Conservation (phyloP, 1,140 invertebrate species). For the Lucilia cuprina region DNA sequence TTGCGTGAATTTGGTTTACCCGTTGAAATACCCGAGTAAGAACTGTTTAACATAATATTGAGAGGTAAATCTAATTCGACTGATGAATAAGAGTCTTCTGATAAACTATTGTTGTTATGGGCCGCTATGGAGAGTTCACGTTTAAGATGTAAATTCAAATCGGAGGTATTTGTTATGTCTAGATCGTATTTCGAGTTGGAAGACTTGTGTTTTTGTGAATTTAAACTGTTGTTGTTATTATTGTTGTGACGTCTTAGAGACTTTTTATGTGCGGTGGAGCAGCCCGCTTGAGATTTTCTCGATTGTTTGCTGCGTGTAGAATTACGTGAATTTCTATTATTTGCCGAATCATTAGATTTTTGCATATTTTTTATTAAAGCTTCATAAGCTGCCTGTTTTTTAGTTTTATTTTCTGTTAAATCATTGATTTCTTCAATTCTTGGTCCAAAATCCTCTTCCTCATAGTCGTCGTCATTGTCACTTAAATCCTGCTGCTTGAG, state of each 20-base stretch:
- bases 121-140: constrained; percentile 40
- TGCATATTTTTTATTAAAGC: constrained; percentile 54
- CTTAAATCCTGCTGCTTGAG: constrained; percentile 63
- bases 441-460: constrained; percentile 24
- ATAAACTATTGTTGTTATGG: constrained; percentile 40
- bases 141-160: constrained; percentile 48
- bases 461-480: constrained; percentile 60
- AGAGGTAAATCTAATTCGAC: constrained; percentile 47
- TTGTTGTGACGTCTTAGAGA: constrained; percentile 4
- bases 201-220: constrained; percentile 22
- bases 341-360: constrained; percentile 51
- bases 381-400: constrained; percentile 53
- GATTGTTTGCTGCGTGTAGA: constrained; percentile 45
- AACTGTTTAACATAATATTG: constrained; percentile 61
- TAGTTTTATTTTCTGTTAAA: constrained; percentile 42
- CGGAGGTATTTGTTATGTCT: constrained; percentile 42
- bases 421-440: constrained; percentile 46
- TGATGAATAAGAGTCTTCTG: constrained; percentile 48
- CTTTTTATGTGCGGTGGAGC: constrained; percentile 1
- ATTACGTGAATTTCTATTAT: constrained; percentile 47
- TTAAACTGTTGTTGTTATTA: background rate
- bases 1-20: constrained; percentile 65
- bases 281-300: constrained; percentile 44
- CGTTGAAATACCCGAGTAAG: constrained; percentile 63
- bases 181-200: constrained; percentile 20